A percentile compares a stretch with the other conserved stretches of the same genome.
Evolutionary conservation across 2,888 invertebrate genomes (phyloP).

Genomic region (Dolichopus griseipennis): DNA sequence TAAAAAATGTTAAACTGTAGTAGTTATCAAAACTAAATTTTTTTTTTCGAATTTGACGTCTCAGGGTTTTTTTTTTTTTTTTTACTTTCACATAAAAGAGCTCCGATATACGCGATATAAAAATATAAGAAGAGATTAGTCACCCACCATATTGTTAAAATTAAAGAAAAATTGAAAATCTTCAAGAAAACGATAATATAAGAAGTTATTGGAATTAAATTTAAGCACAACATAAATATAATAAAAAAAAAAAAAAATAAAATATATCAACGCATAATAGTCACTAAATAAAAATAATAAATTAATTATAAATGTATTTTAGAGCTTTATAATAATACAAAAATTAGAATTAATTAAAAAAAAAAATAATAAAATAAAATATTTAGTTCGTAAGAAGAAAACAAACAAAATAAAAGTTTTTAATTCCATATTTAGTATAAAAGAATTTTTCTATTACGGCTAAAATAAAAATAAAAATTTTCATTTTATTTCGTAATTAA

Average conservation of each 20-base stretch:
- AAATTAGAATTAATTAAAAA: neutral
- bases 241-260: too few relatives aligned
- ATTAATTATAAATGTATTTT: neutral
- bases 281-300: neutral
- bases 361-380: too few relatives aligned
- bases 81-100: neutral
- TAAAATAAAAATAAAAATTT: neutral
- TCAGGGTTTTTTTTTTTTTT: neutral
- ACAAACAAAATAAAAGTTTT: neutral
- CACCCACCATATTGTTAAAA: conserved; percentile 2
- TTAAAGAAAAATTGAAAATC: neutral
- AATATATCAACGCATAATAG: neutral
- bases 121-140: neutral
- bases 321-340: neutral
- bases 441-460: conserved; percentile 1
- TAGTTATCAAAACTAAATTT: too few relatives aligned
- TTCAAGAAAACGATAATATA: neutral
- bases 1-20: neutral
- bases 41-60: neutral
- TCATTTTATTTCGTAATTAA: neutral
- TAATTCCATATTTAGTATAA: neutral
- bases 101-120: neutral
- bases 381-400: too few relatives aligned
- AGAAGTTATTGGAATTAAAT: neutral
- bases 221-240: neutral